These are phyloP conservation scores for Phrixothrix hirtus DNA, from an alignment of 2,888 invertebrate species.

Conservation along the genomic window DNA sequence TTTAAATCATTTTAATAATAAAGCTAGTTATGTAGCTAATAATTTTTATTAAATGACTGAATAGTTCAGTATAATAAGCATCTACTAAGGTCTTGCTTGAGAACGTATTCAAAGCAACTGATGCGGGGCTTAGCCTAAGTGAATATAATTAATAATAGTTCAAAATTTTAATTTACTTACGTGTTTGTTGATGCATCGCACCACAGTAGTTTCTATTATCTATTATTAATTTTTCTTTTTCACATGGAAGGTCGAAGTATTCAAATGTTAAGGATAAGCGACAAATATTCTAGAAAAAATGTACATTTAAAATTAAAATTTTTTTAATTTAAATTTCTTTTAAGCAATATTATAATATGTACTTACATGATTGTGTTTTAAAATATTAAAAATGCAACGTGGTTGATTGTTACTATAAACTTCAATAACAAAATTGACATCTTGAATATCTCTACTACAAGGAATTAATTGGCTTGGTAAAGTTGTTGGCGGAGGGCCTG, in stretches of 20 bases:
- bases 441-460: slow-evolving; percentile 42
- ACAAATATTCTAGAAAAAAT: slow-evolving; percentile 45
- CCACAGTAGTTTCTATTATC: slow-evolving; percentile 49
- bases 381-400: slow-evolving; percentile 37
- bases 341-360: neutral
- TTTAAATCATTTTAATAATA: too few relatives aligned
- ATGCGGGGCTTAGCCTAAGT: too few relatives aligned
- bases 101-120: too few relatives aligned
- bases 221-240: slow-evolving; percentile 45
- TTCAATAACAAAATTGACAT: slow-evolving; percentile 44
- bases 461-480: slow-evolving; percentile 8
- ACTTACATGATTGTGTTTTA: slow-evolving; percentile 26
- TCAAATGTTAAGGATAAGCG: slow-evolving; percentile 45
- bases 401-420: slow-evolving; percentile 37
- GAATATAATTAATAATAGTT: too few relatives aligned
- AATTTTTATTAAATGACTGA: too few relatives aligned
- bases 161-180: slow-evolving; percentile 44
- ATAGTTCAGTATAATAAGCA: too few relatives aligned
- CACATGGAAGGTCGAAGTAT: slow-evolving; percentile 47
- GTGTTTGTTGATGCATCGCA: slow-evolving; percentile 40
- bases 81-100: too few relatives aligned
- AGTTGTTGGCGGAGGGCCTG: slow-evolving; percentile 14
- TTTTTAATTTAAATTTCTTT: neutral
- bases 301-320: neutral
- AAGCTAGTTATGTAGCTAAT: too few relatives aligned